phyloP scores from a whole-genome alignment of 2,113 vertebrate species.

The Heteronetta atricapilla region DNA sequence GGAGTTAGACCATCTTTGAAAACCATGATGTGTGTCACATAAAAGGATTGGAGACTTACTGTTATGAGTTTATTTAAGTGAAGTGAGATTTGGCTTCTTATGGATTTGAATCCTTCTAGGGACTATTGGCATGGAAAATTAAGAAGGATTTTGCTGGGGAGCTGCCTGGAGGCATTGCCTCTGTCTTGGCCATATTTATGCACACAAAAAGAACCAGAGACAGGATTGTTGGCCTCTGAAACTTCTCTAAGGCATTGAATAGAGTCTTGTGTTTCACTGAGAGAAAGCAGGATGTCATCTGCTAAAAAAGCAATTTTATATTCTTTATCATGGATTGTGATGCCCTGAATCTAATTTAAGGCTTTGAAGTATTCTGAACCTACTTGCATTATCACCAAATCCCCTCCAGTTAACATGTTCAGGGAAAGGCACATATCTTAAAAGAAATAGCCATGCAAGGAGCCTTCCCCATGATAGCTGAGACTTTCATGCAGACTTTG shows the following conservation, averaged over 20 bases:
- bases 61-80: slow-evolving; percentile 62
- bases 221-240: neutral
- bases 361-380: slow-evolving; percentile 48
- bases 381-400: slow-evolving; percentile 12
- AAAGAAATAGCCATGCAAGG: neutral
- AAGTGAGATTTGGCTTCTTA: slow-evolving; percentile 43
- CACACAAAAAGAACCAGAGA: slow-evolving; percentile 34
- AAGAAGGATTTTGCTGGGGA: slow-evolving; percentile 47
- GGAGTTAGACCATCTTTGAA: slow-evolving; percentile 47
- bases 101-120: slow-evolving; percentile 28
- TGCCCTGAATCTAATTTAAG: slow-evolving; percentile 55
- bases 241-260: slow-evolving; percentile 29
- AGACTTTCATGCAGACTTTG: slow-evolving; percentile 41
- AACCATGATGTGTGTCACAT: slow-evolving; percentile 50
- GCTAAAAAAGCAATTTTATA: slow-evolving; percentile 59
- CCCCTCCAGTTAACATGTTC: neutral
- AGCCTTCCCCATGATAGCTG: slow-evolving; percentile 32
- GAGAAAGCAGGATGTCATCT: slow-evolving; percentile 66
- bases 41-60: slow-evolving; percentile 43
- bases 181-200: slow-evolving; percentile 25
- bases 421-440: neutral
- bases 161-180: slow-evolving; percentile 35
- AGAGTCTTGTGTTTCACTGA: slow-evolving; percentile 56
- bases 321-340: slow-evolving; percentile 36
- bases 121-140: slow-evolving; percentile 37